Base-by-base conservation (phyloP, 2,113 vertebrate species). In the Hippopotamus amphibius region DNA sequence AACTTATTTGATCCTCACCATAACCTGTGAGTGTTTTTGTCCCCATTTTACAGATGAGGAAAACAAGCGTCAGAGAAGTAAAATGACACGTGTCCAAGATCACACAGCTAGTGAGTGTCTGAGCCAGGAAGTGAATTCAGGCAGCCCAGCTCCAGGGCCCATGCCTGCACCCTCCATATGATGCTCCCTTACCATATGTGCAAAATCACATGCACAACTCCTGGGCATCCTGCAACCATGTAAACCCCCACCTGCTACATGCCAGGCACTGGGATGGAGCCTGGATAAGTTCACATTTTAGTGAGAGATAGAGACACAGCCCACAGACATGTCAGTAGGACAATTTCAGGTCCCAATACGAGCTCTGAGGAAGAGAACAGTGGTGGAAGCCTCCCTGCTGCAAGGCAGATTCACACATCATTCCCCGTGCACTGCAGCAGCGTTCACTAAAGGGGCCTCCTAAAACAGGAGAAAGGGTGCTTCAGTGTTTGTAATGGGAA, bases 141-240 rank as follows among this genome's bases (percentile, higher is more conserved):
- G 46, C 2, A 43, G 65, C 65, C 57, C 28, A 2, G n/a, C 28
- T 88, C 33, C 88, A 76, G 57, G 16, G 17, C 69, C 71, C 76
- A 46, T 0, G 24, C 17, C 43, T 2, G 9, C 2, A 21, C n/a
- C 22, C 24, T 28, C 69, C 10, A 3, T 3, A 6, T 0, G 21
- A 43, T 16, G 41, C 2, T 88, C 33, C 30, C 43, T 65, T 6
- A 19, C 55, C 17, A 9, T 1, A 24, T 13, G 16, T n/a, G 22
- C 53, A 88, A 10, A 48, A 50, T 6, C 12, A 11, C 7, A 28
- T n/a, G 28, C 0, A 33, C 8, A 43, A 17, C 46, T 68, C 50
- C 50, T 15, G 53, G 87, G 79, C 43, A 50, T 30, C 48, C 16
- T 50, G 26, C 59, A 61, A 12, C 68, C 17, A 0, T 2, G 24